Evolutionary conservation across 2,113 vertebrate species (phyloP).

Genomic region (Ploceus nigricollis): DNA sequence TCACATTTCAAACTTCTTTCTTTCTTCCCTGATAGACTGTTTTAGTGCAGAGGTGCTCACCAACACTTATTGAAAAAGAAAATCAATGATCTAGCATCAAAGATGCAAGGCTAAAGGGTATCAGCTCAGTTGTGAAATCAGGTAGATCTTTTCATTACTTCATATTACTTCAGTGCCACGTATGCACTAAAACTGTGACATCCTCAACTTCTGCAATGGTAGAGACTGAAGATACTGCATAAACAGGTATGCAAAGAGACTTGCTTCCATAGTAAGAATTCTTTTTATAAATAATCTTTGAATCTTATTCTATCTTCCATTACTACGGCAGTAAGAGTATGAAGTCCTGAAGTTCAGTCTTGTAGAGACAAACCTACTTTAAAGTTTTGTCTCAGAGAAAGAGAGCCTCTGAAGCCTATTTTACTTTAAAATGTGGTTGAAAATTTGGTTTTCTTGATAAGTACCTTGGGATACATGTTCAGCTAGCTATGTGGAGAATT

Average conservation of each 20-base stretch:
- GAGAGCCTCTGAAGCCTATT: background rate
- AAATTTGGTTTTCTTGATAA: background rate
- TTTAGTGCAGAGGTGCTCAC: background rate
- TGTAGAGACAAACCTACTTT: background rate
- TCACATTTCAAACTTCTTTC: background rate
- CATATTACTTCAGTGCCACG: rapidly evolving
- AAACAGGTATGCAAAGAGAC: background rate
- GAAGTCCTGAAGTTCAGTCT: background rate
- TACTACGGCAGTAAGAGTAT: background rate
- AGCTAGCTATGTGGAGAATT: conserved; percentile 1
- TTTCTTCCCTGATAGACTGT: background rate
- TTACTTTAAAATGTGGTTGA: background rate
- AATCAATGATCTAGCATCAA: background rate
- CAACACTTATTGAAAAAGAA: background rate
- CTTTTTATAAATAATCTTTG: background rate
- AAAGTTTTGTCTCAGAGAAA: background rate
- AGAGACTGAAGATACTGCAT: background rate
- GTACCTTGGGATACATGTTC: conserved; percentile 3
- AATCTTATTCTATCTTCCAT: background rate
- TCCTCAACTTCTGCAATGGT: background rate
- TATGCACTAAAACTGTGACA: background rate
- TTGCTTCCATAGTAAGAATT: background rate
- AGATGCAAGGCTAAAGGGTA: background rate
- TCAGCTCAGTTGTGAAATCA: background rate
- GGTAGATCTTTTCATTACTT: background rate